Evolutionary conservation across 2,888 invertebrate species (phyloP).

Genomic region (Dynastes maya): DNA sequence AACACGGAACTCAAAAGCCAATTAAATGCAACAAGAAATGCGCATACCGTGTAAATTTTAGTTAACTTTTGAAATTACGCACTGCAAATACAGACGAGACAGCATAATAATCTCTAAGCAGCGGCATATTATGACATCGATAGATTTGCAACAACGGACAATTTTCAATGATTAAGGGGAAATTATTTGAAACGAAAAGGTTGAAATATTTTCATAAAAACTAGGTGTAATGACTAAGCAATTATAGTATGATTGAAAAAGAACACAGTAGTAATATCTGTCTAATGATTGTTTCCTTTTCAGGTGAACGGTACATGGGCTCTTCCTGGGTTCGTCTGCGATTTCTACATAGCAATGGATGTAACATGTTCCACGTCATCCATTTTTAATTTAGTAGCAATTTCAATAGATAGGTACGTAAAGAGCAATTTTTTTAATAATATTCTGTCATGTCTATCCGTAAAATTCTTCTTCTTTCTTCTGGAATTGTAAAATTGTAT

Average conservation of each 20-base stretch:
- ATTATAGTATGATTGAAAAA: too few species aligned
- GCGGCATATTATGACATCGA: constrained; percentile 16
- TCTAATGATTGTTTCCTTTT: constrained; percentile 60
- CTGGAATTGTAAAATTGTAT: too few species aligned
- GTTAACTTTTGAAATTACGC: background rate
- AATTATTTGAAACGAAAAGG: too few species aligned
- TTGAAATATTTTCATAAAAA: too few species aligned
- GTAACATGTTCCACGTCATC: constrained; percentile 98
- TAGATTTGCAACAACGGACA: background rate
- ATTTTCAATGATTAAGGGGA: too few species aligned
- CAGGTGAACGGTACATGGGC: constrained; percentile 93
- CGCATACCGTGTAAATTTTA: constrained; percentile 22
- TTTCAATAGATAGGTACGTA: constrained; percentile 96
- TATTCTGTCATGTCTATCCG: background rate
- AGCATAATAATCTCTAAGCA: constrained; percentile 9
- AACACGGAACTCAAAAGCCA: background rate
- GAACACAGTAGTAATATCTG: too few species aligned
- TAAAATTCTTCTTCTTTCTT: too few species aligned
- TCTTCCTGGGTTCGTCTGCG: constrained; percentile 92
- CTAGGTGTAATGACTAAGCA: too few species aligned
- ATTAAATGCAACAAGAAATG: constrained; percentile 19
- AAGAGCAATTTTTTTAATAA: background rate
- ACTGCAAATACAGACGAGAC: constrained; percentile 4
- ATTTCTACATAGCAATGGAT: constrained; percentile 98
- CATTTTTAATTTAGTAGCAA: constrained; percentile 97